phyloP scores from a whole-genome alignment of 2,888 invertebrate genomes.

The Tetramorium bicarinatum region DNA sequence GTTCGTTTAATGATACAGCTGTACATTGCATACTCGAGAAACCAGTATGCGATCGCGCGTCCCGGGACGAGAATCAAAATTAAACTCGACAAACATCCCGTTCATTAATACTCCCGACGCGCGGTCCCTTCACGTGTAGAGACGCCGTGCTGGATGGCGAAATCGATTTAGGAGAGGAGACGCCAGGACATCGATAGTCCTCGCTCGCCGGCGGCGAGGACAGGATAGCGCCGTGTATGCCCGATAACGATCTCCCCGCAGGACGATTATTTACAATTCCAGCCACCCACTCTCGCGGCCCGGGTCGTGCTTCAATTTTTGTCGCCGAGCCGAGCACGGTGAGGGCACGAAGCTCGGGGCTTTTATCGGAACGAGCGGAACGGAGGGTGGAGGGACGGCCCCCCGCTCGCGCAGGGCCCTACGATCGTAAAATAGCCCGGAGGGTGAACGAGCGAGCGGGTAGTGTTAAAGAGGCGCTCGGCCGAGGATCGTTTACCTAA shows the following conservation, averaged over 20 bases:
- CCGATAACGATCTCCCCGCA: conserved; percentile 76
- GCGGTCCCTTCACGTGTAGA: conserved; percentile 12
- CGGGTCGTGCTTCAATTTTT: conserved; percentile 77
- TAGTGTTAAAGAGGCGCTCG: conserved; percentile 83
- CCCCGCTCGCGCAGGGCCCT: conserved; percentile 64
- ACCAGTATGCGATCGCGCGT: not conserved
- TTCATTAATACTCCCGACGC: conserved; percentile 10
- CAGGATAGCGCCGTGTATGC: conserved; percentile 56
- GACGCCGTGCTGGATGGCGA: conserved; percentile 21
- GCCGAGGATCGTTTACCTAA: conserved; percentile 84
- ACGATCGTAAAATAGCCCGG: conserved; percentile 80
- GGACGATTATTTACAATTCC: conserved; percentile 80
- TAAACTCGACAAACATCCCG: conserved; percentile 21
- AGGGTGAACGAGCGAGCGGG: conserved; percentile 79
- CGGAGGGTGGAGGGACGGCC: not conserved
- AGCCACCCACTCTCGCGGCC: conserved; percentile 76
- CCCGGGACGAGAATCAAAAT: not conserved
- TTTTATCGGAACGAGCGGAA: conserved; percentile 70
- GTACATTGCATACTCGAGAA: not conserved
- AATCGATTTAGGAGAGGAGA: conserved; percentile 40
- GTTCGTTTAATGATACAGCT: not conserved
- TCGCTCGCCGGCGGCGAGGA: conserved; percentile 50
- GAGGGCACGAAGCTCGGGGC: conserved; percentile 58
- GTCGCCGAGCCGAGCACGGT: conserved; percentile 63
- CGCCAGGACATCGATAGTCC: conserved; percentile 50